Percentiles rank a stretch among this genome's conserved stretches.
phyloP scores from a whole-genome alignment of 2,113 vertebrate species.

The Aegithalos caudatus region DNA sequence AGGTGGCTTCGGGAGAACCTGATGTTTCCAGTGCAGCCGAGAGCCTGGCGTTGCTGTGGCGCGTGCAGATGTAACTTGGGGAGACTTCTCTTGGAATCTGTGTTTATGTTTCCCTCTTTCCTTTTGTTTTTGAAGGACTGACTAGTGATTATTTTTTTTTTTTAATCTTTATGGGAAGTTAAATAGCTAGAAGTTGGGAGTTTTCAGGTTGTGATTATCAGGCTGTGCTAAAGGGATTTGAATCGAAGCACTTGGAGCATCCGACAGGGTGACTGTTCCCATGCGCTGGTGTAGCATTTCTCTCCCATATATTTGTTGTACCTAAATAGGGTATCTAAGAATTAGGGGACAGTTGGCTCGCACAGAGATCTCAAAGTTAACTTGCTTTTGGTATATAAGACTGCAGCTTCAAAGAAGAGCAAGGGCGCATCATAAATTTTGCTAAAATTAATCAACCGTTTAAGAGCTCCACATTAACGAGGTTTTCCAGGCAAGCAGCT shows the following conservation, averaged over 20 bases:
- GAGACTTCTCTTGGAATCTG: not conserved
- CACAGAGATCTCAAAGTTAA: constrained; percentile 59
- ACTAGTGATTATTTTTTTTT: not conserved
- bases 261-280: not conserved
- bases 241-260: not conserved
- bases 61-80: not conserved
- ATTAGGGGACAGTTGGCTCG: not conserved
- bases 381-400: constrained; percentile 46
- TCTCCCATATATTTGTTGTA: not conserved
- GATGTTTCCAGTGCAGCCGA: not conserved
- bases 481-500: constrained; percentile 87
- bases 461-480: constrained; percentile 90
- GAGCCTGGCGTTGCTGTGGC: not conserved
- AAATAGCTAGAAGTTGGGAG: constrained; percentile 15
- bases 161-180: not conserved
- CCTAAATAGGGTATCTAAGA: not conserved
- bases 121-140: not conserved
- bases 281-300: not conserved
- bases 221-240: not conserved
- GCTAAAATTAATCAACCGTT: constrained; percentile 97
- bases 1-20: constrained; percentile 50
- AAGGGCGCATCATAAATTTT: constrained; percentile 76
- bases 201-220: not conserved
- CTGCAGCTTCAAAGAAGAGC: constrained; percentile 53
- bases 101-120: not conserved